Percentiles rank a stretch among this genome's conserved stretches.
Evolutionary conservation across 2,797 vertebrate species (phyloP).

Genomic region (Coccyzus lansbergi): DNA sequence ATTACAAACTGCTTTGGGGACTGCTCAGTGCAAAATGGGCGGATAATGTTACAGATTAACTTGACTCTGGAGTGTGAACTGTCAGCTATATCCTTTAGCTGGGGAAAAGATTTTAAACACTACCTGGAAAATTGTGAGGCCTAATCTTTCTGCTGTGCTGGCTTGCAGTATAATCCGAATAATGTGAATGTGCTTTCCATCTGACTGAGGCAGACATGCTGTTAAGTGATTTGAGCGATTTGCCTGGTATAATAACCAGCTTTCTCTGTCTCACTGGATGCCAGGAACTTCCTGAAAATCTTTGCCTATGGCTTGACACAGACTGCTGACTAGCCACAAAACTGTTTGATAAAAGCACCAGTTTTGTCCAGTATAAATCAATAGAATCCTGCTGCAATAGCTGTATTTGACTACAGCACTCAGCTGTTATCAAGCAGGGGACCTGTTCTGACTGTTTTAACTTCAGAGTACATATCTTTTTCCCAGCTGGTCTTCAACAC

Average conservation of each 20-base stretch:
- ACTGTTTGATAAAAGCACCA: conserved; percentile 64
- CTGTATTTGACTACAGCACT: conserved; percentile 48
- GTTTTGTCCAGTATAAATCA: conserved; percentile 70
- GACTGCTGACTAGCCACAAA: conserved; percentile 70
- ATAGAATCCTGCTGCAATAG: conserved; percentile 53
- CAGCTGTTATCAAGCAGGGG: conserved; percentile 54
- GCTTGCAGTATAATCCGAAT: conserved; percentile 68
- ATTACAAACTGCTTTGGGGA: conserved; percentile 75
- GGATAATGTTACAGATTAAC: conserved; percentile 78
- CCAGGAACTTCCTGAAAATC: conserved; percentile 70
- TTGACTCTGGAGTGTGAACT: conserved; percentile 74
- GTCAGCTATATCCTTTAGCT: conserved; percentile 72
- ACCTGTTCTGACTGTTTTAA: conserved; percentile 54
- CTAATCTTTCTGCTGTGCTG: conserved; percentile 73
- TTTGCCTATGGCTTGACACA: conserved; percentile 57
- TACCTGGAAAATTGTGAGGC: conserved; percentile 68
- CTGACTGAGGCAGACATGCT: conserved; percentile 67
- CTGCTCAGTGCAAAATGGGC: conserved; percentile 66
- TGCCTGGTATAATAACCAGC: conserved; percentile 69
- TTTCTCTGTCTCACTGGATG: conserved; percentile 63
- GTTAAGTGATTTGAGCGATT: conserved; percentile 73
- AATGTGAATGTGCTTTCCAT: conserved; percentile 73
- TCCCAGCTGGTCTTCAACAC: conserved; percentile 32
- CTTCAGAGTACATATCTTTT: conserved; percentile 45
- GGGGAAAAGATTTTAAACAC: conserved; percentile 75